phyloP scores from a whole-genome alignment of 92 coral and sea anemone genomes.

The Epizoanthus scotinus region DNA sequence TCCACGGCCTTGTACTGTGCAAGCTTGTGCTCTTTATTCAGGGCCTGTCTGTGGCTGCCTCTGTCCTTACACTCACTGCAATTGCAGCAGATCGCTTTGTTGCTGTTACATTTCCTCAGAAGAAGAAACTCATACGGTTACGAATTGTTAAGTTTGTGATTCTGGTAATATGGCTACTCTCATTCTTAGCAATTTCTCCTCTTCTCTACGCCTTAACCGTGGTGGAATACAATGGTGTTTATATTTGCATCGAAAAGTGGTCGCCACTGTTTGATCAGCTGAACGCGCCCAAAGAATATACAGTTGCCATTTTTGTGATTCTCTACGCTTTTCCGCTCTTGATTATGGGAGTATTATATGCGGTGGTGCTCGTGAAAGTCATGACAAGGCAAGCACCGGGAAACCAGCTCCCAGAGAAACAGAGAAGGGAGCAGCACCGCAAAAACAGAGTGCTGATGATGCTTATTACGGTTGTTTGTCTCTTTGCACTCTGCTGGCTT shows the following conservation, averaged over 20 bases:
- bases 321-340: slow-evolving; percentile 65
- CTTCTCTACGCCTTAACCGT: slow-evolving; percentile 71
- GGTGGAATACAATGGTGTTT: slow-evolving; percentile 41
- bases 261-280: slow-evolving; percentile 69
- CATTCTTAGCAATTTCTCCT: slow-evolving; percentile 65
- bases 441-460: slow-evolving; percentile 23
- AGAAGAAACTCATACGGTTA: slow-evolving; percentile 53
- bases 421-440: slow-evolving; percentile 14
- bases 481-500: slow-evolving; percentile 77
- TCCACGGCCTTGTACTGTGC: slow-evolving; percentile 64
- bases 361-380: slow-evolving; percentile 52
- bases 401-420: slow-evolving; percentile 30
- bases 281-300: slow-evolving; percentile 63
- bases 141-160: slow-evolving; percentile 57
- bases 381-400: slow-evolving; percentile 32
- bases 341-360: slow-evolving; percentile 63
- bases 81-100: slow-evolving; percentile 69
- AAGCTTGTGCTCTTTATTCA: slow-evolving; percentile 71
- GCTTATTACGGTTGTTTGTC: slow-evolving; percentile 35
- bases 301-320: slow-evolving; percentile 66
- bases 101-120: slow-evolving; percentile 56
- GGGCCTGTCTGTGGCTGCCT: slow-evolving; percentile 72
- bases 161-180: slow-evolving; percentile 60
- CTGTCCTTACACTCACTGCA: slow-evolving; percentile 67
- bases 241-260: slow-evolving; percentile 72